Evolutionary conservation across 2,888 invertebrate species (phyloP).

Genomic region (Aplocera efformata): DNA sequence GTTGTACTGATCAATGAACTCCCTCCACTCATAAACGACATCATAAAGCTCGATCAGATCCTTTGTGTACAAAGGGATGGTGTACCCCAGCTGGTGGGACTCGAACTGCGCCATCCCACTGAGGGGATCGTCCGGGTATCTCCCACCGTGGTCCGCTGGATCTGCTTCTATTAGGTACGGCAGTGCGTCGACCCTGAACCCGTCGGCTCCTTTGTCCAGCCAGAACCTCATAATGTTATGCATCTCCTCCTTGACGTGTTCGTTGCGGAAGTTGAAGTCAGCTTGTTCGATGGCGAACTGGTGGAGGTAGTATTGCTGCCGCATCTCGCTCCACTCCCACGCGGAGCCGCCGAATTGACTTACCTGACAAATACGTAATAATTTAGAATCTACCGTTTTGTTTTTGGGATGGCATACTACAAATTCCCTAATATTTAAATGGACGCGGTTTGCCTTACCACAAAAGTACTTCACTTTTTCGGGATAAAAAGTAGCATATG

Average conservation of each 20-base stretch:
- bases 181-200: constrained; percentile 86
- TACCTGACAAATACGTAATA: constrained; percentile 42
- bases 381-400: too few relatives aligned
- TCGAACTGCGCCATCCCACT: constrained; percentile 64
- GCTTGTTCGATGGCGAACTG: constrained; percentile 83
- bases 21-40: constrained; percentile 79
- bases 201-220: constrained; percentile 87
- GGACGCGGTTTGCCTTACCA: too few relatives aligned
- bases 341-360: constrained; percentile 82
- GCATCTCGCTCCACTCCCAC: constrained; percentile 83
- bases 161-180: constrained; percentile 79
- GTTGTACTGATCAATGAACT: constrained; percentile 72
- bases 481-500: too few relatives aligned
- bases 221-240: constrained; percentile 84
- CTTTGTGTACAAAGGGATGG: constrained; percentile 82
- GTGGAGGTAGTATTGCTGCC: constrained; percentile 85
- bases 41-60: constrained; percentile 81
- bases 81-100: constrained; percentile 76
- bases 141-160: constrained; percentile 52
- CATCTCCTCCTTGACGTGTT: constrained; percentile 73
- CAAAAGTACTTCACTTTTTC: too few relatives aligned
- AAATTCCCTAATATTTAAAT: too few relatives aligned
- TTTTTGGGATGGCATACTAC: too few relatives aligned
- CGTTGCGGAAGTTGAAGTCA: constrained; percentile 85
- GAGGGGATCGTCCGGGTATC: constrained; percentile 75